These are phyloP conservation scores for Euwallacea similis DNA, from an alignment of 1,140 invertebrate genomes.

Conservation along the genomic window DNA sequence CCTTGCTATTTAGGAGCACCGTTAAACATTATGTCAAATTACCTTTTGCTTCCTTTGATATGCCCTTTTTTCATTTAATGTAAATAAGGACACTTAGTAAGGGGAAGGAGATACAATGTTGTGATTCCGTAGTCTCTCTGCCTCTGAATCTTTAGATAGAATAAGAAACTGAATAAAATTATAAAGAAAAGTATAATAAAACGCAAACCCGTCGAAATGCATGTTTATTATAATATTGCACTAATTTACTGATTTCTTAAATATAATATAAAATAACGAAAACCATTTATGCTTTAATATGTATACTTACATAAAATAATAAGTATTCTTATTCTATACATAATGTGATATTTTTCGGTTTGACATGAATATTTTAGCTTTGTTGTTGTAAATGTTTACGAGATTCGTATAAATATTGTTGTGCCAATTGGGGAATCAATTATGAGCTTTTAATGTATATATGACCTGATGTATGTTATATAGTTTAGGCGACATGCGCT, in stretches of 20 bases:
- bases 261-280: no score
- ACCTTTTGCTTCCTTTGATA: neutral
- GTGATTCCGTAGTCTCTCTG: neutral
- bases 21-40: neutral
- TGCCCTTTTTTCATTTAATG: neutral
- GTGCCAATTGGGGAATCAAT: constrained; percentile 3
- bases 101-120: neutral
- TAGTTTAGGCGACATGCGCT: neutral
- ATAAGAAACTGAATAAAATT: neutral
- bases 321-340: no score
- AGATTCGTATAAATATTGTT: constrained; percentile 5
- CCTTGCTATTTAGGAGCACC: constrained; percentile 26
- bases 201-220: neutral
- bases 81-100: no score
- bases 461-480: constrained; percentile 10
- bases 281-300: no score
- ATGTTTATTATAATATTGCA: no score
- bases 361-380: neutral
- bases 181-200: neutral
- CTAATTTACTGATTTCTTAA: no score
- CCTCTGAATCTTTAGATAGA: neutral
- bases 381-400: constrained; percentile 14
- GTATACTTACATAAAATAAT: no score
- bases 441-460: constrained; percentile 13
- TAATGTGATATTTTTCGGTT: no score